Evolutionary conservation across 2,888 invertebrate genomes (phyloP).

Genomic region (Acanthosepion pharaonis): DNA sequence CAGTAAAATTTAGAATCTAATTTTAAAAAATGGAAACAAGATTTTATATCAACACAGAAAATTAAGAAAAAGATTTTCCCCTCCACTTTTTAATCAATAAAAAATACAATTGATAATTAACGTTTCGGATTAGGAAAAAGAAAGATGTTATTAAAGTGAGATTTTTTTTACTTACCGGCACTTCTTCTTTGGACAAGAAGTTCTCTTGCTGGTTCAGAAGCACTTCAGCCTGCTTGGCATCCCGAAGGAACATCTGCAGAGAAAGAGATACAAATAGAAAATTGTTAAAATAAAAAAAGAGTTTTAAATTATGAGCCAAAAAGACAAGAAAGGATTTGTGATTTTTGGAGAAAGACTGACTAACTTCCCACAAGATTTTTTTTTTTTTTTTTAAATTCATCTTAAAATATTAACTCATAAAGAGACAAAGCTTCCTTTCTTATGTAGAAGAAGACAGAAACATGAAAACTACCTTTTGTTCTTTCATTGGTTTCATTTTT

Average conservation of each 20-base stretch:
- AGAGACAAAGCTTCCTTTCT: too few species aligned
- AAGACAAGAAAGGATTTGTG: neutral
- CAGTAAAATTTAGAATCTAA: too few species aligned
- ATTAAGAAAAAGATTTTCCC: too few species aligned
- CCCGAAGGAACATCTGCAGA: conserved; percentile 89
- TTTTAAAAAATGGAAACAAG: too few species aligned
- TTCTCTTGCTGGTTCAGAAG: conserved; percentile 98
- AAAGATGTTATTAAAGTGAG: neutral
- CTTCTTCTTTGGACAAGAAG: conserved; percentile 95
- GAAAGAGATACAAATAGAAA: neutral
- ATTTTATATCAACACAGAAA: too few species aligned
- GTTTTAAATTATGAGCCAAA: neutral
- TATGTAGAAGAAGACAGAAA: neutral
- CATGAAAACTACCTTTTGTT: neutral
- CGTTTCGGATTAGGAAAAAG: too few species aligned
- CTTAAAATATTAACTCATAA: too few species aligned
- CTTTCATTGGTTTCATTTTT: neutral
- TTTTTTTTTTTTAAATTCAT: too few species aligned
- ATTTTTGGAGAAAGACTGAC: too few species aligned
- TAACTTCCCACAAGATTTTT: too few species aligned
- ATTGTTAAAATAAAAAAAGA: neutral
- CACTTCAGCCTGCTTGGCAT: conserved; percentile 97
- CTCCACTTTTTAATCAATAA: too few species aligned
- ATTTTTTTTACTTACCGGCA: conserved; percentile 81
- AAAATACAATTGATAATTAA: too few species aligned